A percentile compares a stretch with the other conserved stretches of the same genome.
Evolutionary conservation across 2,113 vertebrate genomes (phyloP).

Genomic region (Heterochromis multidens): DNA sequence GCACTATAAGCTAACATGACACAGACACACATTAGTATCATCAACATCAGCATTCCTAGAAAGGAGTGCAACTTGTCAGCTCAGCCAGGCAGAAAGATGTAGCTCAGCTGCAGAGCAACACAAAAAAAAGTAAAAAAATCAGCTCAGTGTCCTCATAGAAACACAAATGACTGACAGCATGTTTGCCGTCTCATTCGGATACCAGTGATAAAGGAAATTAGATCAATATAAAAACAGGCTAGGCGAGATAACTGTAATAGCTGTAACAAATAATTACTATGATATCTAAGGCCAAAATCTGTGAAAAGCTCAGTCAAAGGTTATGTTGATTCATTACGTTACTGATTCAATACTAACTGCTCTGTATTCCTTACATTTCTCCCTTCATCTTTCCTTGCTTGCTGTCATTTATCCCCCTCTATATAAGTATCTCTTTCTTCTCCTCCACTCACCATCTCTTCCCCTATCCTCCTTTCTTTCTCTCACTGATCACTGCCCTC

Average conservation of each 20-base stretch:
- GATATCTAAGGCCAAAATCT: neutral
- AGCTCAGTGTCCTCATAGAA: slow-evolving; percentile 33
- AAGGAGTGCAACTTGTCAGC: slow-evolving; percentile 42
- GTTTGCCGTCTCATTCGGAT: neutral
- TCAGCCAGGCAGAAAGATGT: slow-evolving; percentile 73
- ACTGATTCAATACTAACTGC: neutral
- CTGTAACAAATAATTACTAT: neutral
- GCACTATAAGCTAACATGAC: neutral
- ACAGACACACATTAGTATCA: neutral
- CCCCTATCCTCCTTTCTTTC: neutral
- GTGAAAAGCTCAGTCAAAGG: neutral
- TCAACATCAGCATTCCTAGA: slow-evolving; percentile 53
- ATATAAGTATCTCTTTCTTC: slow-evolving; percentile 5
- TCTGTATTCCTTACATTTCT: neutral
- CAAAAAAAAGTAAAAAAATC: slow-evolving; percentile 22
- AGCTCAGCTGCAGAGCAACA: slow-evolving; percentile 67
- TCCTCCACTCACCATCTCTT: neutral
- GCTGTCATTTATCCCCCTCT: slow-evolving; percentile 1
- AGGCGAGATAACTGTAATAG: neutral
- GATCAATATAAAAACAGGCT: neutral
- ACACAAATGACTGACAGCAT: slow-evolving; percentile 31
- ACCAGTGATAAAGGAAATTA: neutral
- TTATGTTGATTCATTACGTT: neutral
- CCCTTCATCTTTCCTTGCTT: neutral
- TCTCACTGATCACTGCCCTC: slow-evolving; percentile 46